A percentile compares a stretch with the other conserved stretches of the same genome.
phyloP scores from a whole-genome alignment of 2,113 vertebrate genomes.

The Daubentonia madagascariensis region DNA sequence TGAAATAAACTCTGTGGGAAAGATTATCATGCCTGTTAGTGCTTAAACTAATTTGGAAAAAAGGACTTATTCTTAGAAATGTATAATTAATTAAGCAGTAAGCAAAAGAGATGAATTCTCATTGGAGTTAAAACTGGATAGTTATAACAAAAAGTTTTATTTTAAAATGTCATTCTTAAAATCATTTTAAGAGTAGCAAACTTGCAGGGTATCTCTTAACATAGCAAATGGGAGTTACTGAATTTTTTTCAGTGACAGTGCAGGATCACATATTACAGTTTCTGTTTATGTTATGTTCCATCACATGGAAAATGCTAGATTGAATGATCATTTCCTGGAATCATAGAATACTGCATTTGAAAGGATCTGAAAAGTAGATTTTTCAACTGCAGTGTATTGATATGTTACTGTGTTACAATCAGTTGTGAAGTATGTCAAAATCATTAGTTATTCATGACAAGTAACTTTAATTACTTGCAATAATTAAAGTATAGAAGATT shows the following conservation, averaged over 20 bases:
- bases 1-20: slow-evolving; percentile 30
- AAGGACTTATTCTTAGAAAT: slow-evolving; percentile 23
- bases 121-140: neutral
- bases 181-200: neutral
- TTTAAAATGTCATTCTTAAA: slow-evolving; percentile 34
- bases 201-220: neutral
- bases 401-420: neutral
- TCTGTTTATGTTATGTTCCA: slow-evolving; percentile 18
- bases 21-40: neutral
- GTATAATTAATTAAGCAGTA: slow-evolving; percentile 37
- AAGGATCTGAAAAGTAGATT: neutral
- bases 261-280: neutral
- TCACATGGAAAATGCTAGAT: neutral
- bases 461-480: neutral
- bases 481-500: neutral
- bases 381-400: neutral
- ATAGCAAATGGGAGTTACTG: neutral
- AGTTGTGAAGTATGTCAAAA: slow-evolving; percentile 7
- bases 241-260: neutral
- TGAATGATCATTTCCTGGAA: slow-evolving; percentile 2
- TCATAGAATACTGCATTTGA: neutral
- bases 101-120: neutral
- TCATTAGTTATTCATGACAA: neutral
- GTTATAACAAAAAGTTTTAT: slow-evolving; percentile 16
- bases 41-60: slow-evolving; percentile 7